These are phyloP conservation scores for Ictidomys tridecemlineatus DNA, from an alignment of 2,113 vertebrate species.

Conservation along the genomic window DNA sequence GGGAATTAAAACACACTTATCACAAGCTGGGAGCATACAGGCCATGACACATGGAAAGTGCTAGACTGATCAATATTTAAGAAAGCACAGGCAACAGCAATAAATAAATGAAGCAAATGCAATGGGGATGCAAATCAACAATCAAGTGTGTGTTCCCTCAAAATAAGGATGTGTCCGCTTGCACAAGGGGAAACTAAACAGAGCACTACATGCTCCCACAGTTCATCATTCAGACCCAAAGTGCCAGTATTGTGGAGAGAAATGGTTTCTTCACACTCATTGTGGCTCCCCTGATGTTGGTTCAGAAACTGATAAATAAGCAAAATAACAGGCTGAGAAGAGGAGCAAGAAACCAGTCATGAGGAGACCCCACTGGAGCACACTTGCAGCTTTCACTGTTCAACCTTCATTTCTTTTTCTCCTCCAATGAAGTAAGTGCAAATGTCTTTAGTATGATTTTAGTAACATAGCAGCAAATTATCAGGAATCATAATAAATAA, in stretches of 20 bases:
- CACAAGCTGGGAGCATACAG: background rate
- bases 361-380: conserved; percentile 5
- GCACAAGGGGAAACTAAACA: background rate
- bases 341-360: conserved; percentile 55
- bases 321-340: conserved; percentile 53
- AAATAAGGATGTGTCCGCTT: background rate
- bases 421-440: conserved; percentile 80
- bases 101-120: conserved; percentile 28
- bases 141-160: background rate
- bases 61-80: conserved; percentile 55
- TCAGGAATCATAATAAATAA: conserved; percentile 71
- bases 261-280: conserved; percentile 67
- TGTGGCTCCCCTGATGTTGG: conserved; percentile 48
- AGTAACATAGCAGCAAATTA: conserved; percentile 73
- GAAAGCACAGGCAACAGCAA: conserved; percentile 63
- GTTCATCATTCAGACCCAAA: conserved; percentile 67
- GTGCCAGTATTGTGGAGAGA: conserved; percentile 78
- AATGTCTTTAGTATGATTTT: conserved; percentile 60
- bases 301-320: conserved; percentile 70
- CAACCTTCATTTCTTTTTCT: conserved; percentile 66
- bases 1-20: conserved; percentile 44
- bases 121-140: background rate
- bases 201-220: background rate
- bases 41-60: background rate
- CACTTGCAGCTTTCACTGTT: conserved; percentile 58